These are phyloP conservation scores for Blomia tropicalis DNA, from an alignment of 2,888 invertebrate species.

Conservation along the genomic window DNA sequence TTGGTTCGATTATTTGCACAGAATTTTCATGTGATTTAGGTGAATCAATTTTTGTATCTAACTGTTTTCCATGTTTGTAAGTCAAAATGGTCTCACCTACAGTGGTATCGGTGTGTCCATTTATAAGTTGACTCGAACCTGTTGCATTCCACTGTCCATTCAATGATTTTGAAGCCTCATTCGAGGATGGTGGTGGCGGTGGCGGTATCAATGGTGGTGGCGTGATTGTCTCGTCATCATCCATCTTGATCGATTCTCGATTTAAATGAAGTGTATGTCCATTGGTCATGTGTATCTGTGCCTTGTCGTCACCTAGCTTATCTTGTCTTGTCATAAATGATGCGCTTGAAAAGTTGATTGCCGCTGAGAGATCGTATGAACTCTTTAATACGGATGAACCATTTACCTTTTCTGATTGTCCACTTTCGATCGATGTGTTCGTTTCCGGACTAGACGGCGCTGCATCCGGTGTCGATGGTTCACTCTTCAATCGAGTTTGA, in stretches of 20 bases:
- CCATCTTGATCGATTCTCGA: background rate
- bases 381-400: background rate
- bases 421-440: background rate
- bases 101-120: background rate
- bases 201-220: background rate
- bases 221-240: background rate
- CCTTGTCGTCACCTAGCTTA: background rate
- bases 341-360: background rate
- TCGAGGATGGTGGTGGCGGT: background rate
- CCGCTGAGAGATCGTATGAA: background rate
- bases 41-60: background rate
- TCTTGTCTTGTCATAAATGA: too few species aligned
- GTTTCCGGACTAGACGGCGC: background rate
- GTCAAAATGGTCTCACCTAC: background rate
- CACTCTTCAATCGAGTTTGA: background rate
- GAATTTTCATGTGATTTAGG: background rate
- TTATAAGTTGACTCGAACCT: too few species aligned
- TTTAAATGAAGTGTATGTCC: background rate
- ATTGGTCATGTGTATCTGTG: background rate
- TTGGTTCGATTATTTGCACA: background rate
- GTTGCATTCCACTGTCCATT: background rate
- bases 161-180: background rate
- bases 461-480: background rate
- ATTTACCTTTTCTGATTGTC: background rate
- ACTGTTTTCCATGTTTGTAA: background rate